Evolutionary conservation across 2,113 vertebrate genomes (phyloP).

Genomic region (Orthochromis indermauri): DNA sequence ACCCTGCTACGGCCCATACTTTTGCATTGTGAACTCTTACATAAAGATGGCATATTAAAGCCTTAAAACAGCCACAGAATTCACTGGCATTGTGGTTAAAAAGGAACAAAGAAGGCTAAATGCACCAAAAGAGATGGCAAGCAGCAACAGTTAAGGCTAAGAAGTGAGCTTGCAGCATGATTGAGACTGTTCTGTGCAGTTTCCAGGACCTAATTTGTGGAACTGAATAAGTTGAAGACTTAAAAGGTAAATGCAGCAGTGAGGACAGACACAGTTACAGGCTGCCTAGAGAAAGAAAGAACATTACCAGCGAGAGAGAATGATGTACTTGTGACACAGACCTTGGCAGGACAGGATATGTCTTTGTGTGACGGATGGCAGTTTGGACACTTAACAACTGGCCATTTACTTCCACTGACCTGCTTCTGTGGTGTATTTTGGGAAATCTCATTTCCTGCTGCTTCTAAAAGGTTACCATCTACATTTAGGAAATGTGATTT

Average conservation of each 20-base stretch:
- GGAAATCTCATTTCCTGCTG: conserved; percentile 61
- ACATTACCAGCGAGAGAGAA: not conserved
- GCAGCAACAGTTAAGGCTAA: not conserved
- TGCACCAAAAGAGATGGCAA: not conserved
- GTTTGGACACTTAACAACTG: conserved; percentile 54
- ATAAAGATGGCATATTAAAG: not conserved
- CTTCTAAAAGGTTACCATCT: conserved; percentile 58
- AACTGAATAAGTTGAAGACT: not conserved
- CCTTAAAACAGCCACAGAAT: conserved; percentile 18
- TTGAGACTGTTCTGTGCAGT: not conserved
- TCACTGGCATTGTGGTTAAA: not conserved
- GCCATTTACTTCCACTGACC: conserved; percentile 44
- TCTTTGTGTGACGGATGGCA: conserved; percentile 49
- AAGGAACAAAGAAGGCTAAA: not conserved
- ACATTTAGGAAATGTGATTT: conserved; percentile 59
- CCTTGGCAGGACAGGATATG: conserved; percentile 36
- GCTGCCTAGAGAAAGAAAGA: not conserved
- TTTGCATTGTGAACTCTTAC: not conserved
- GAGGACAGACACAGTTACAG: not conserved
- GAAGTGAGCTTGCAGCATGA: not conserved
- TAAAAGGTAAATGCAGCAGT: not conserved
- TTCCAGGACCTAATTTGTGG: not conserved
- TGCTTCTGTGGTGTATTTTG: conserved; percentile 52
- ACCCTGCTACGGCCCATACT: not conserved
- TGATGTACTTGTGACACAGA: conserved; percentile 5